A percentile compares a stretch with the other conserved stretches of the same genome.
Evolutionary conservation across 2,888 invertebrate genomes (phyloP).

Genomic region (Agrochola lota): DNA sequence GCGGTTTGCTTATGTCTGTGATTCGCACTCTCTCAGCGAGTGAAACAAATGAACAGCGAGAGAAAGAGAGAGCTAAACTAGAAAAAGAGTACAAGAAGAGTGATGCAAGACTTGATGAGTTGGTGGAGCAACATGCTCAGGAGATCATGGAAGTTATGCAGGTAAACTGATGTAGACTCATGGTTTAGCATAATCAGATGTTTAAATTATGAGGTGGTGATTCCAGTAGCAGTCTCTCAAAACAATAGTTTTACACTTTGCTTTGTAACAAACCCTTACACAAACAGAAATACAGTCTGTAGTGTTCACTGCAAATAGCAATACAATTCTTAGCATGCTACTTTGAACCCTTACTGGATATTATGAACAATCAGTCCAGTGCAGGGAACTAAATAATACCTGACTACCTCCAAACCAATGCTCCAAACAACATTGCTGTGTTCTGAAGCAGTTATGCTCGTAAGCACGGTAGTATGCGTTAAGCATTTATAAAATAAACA

Average conservation of each 20-base stretch:
- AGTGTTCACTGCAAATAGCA: not conserved
- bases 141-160: slow-evolving; percentile 96
- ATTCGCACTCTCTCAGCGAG: slow-evolving; percentile 98
- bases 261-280: too few species aligned
- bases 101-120: slow-evolving; percentile 96
- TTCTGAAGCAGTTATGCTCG: not conserved
- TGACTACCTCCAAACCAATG: not conserved
- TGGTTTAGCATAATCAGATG: too few species aligned
- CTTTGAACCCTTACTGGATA: not conserved
- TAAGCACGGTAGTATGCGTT: too few species aligned
- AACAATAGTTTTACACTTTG: too few species aligned
- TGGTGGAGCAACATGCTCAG: slow-evolving; percentile 96
- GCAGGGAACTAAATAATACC: not conserved
- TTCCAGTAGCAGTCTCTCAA: too few species aligned
- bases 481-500: too few species aligned
- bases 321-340: not conserved
- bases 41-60: slow-evolving; percentile 97
- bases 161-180: slow-evolving; percentile 74
- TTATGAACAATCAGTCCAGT: not conserved
- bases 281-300: too few species aligned
- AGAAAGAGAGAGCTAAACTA: slow-evolving; percentile 97
- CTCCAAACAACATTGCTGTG: not conserved
- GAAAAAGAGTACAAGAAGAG: slow-evolving; percentile 98
- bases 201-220: too few species aligned
- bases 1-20: slow-evolving; percentile 97